phyloP scores from a whole-genome alignment of 2,113 vertebrate species.

The Poeciliopsis turrubarensis region DNA sequence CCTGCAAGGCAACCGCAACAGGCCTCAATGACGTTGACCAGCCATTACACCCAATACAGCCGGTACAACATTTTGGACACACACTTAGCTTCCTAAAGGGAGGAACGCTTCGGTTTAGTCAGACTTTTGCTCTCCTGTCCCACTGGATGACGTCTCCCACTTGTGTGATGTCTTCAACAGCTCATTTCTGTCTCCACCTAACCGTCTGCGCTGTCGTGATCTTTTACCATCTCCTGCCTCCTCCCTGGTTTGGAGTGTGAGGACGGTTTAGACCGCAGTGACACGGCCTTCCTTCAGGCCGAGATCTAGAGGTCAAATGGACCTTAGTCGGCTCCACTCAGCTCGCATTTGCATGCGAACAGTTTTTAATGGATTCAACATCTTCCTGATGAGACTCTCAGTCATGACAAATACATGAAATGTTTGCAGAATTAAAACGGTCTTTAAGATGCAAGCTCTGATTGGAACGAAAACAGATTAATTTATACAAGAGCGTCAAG shows the following conservation, averaged over 20 bases:
- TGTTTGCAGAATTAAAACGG: not conserved
- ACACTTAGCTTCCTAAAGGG: conserved; percentile 38
- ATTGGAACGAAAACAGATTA: not conserved
- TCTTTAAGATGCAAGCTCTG: not conserved
- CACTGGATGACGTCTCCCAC: not conserved
- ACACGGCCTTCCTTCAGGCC: not conserved
- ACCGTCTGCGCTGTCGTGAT: conserved; percentile 1
- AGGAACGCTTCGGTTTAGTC: conserved; percentile 22
- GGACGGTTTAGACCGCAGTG: conserved; percentile 4
- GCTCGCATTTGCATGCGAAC: conserved; percentile 13
- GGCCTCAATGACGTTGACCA: conserved; percentile 54
- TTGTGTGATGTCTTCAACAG: not conserved
- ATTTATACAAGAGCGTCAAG: too few species aligned
- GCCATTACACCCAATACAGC: conserved; percentile 29
- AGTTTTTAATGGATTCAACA: not conserved
- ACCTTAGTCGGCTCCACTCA: conserved; percentile 23
- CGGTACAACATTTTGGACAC: conserved; percentile 27
- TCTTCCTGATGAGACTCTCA: not conserved
- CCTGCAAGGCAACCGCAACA: conserved; percentile 61
- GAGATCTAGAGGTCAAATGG: conserved; percentile 15
- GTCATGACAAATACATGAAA: not conserved
- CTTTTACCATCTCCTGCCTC: conserved; percentile 1
- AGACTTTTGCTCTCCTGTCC: conserved; percentile 16
- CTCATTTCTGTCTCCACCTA: not conserved
- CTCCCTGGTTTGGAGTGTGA: not conserved